These are phyloP conservation scores for Metridium senile DNA, from an alignment of 92 coral and sea anemone species.

Conservation along the genomic window DNA sequence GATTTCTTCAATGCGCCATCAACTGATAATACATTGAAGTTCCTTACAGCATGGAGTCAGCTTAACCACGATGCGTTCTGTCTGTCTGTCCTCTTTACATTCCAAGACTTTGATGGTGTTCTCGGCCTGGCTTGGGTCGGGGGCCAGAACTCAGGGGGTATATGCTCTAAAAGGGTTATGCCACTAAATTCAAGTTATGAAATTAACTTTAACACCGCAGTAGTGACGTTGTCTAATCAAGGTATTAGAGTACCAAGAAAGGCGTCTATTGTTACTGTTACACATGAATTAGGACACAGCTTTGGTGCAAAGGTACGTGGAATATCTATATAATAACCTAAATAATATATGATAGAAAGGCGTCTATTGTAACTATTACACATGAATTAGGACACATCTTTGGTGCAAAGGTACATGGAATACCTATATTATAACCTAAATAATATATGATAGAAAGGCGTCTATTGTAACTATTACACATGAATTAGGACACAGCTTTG, in stretches of 20 bases:
- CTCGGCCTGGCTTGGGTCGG: constrained; percentile 96
- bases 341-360: too few species aligned
- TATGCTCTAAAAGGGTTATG: constrained; percentile 69
- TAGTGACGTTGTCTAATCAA: constrained; percentile 67
- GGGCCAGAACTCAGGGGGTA: constrained; percentile 61
- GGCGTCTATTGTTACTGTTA: constrained; percentile 62
- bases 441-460: too few species aligned
- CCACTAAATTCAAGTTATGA: constrained; percentile 28
- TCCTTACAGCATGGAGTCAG: constrained; percentile 80
- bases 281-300: constrained; percentile 90
- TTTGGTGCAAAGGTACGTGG: constrained; percentile 80
- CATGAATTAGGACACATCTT: constrained; percentile 95
- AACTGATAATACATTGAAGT: constrained; percentile 27
- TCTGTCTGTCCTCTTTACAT: constrained; percentile 81
- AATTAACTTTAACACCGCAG: constrained; percentile 75
- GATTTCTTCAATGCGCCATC: constrained; percentile 10
- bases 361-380: constrained; percentile 58
- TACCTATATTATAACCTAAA: too few species aligned
- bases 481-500: constrained; percentile 94
- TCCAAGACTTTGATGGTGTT: constrained; percentile 78
- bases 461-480: constrained; percentile 72
- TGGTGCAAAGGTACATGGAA: constrained; percentile 69
- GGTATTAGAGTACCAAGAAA: constrained; percentile 65
- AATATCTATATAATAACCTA: too few species aligned
- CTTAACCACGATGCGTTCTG: constrained; percentile 76